A percentile compares a stretch with the other conserved stretches of the same genome.
These are phyloP conservation scores for Crotalus tigris DNA, from an alignment of 2,113 vertebrate species.

Conservation along the genomic window DNA sequence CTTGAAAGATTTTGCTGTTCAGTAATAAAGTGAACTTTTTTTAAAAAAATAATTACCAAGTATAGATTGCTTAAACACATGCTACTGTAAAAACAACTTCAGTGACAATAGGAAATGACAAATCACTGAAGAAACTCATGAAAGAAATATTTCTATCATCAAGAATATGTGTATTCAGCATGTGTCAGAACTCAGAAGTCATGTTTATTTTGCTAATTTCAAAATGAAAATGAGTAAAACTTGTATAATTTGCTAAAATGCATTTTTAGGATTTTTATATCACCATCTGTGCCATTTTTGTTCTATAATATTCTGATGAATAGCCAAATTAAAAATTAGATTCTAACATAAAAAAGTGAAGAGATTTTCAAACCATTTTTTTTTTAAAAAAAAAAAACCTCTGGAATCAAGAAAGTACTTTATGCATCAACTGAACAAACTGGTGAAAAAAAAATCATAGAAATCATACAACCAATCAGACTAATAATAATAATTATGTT, in stretches of 20 bases:
- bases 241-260: background rate
- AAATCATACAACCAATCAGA: background rate
- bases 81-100: background rate
- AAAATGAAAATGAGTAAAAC: background rate
- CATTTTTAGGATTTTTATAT: background rate
- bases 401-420: background rate
- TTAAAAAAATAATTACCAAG: background rate
- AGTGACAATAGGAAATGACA: background rate
- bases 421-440: background rate
- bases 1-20: background rate
- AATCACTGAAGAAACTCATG: slow-evolving; percentile 16
- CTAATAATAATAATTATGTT: background rate
- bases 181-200: background rate
- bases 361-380: background rate
- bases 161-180: background rate
- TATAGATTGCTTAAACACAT: background rate
- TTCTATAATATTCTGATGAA: background rate
- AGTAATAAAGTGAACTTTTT: background rate
- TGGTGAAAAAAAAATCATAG: background rate
- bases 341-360: background rate
- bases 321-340: background rate
- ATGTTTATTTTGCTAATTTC: background rate
- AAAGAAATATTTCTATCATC: slow-evolving; percentile 2
- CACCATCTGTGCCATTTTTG: background rate
- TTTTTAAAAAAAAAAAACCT: background rate